phyloP scores from a whole-genome alignment of 2,113 vertebrate species.

The Cololabis saira region DNA sequence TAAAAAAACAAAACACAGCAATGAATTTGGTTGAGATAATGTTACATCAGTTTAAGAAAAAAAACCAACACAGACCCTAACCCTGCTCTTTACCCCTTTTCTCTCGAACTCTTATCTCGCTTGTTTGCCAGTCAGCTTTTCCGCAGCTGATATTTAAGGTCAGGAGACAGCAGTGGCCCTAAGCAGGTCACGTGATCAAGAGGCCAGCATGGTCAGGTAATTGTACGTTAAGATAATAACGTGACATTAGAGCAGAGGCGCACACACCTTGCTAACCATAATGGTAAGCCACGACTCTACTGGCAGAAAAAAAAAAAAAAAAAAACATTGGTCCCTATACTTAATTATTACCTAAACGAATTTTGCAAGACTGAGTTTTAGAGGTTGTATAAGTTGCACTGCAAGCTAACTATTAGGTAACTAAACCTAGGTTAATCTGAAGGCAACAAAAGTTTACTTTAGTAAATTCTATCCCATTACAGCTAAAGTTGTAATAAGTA shows the following conservation, averaged over 20 bases:
- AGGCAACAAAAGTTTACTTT: background rate
- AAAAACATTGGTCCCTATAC: too few relatives aligned
- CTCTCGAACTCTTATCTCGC: background rate
- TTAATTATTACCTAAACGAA: too few relatives aligned
- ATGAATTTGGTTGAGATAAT: background rate
- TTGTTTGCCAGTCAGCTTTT: background rate
- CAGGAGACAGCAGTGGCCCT: conserved; percentile 8
- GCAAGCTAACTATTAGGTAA: background rate
- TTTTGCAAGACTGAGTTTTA: background rate
- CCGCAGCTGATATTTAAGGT: conserved; percentile 27
- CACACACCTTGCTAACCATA: background rate
- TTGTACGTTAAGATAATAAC: background rate
- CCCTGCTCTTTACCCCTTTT: too few relatives aligned
- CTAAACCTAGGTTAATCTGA: background rate
- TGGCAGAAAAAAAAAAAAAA: too few relatives aligned
- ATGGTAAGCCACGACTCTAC: background rate
- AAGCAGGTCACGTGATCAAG: background rate
- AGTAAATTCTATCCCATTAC: too few relatives aligned
- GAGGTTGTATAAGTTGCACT: background rate
- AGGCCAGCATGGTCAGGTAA: background rate
- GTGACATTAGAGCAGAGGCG: too few relatives aligned
- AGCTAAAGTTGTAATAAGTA: background rate
- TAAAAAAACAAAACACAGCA: conserved; percentile 4
- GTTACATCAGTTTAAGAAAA: too few relatives aligned
- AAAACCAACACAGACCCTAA: too few relatives aligned